These are phyloP conservation scores for Apostichopus californicus DNA, from an alignment of 35 echinoderm and acorn worm species.

Conservation along the genomic window DNA sequence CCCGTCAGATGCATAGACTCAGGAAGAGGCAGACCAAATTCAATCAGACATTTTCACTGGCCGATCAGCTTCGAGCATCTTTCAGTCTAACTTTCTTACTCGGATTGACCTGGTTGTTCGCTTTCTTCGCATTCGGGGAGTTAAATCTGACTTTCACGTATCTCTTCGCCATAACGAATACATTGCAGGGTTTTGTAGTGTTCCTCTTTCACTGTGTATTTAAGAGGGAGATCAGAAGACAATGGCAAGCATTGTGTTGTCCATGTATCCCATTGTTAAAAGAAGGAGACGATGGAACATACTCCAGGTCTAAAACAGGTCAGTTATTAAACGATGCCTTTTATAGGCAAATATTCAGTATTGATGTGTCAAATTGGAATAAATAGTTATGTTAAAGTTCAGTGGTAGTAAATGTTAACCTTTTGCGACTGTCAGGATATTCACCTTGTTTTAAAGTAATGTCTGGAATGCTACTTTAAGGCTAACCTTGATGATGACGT, in stretches of 20 bases:
- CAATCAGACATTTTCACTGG: constrained; percentile 24
- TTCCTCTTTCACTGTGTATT: constrained; percentile 61
- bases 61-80: constrained; percentile 39
- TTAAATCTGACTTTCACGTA: constrained; percentile 48
- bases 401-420: too few species aligned
- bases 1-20: constrained; percentile 30
- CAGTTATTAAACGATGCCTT: not conserved
- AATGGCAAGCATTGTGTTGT: constrained; percentile 60
- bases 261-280: constrained; percentile 44
- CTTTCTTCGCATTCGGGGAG: constrained; percentile 56
- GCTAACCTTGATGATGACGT: too few species aligned
- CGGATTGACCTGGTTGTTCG: constrained; percentile 62
- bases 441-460: too few species aligned
- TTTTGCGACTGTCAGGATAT: too few species aligned
- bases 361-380: too few species aligned
- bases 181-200: constrained; percentile 58
- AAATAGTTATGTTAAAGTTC: too few species aligned
- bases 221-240: constrained; percentile 60
- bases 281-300: constrained; percentile 30
- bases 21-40: constrained; percentile 36
- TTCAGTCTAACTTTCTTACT: constrained; percentile 52
- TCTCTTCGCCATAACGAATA: constrained; percentile 60
- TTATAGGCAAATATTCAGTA: too few species aligned
- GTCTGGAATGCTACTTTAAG: too few species aligned
- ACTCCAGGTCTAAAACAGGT: constrained; percentile 30